Evolutionary conservation across 2,888 invertebrate species (phyloP).

Genomic region (Pelosia muscerda): DNA sequence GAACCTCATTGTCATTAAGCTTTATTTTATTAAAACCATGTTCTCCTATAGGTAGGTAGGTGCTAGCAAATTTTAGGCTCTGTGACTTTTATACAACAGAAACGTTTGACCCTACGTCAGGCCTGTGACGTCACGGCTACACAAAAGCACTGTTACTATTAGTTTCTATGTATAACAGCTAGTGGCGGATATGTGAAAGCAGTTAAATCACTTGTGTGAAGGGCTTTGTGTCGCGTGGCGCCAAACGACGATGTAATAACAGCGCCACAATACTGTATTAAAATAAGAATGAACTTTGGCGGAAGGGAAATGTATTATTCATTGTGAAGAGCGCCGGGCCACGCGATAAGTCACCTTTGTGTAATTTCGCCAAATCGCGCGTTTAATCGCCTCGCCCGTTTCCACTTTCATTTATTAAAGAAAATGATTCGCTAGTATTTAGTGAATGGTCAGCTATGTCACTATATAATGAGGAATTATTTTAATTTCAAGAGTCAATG

Average conservation of each 20-base stretch:
- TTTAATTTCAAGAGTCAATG: not conserved
- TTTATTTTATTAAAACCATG: no score
- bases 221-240: not conserved
- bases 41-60: no score
- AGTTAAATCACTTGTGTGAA: not conserved
- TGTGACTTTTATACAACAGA: not conserved
- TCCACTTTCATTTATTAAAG: not conserved
- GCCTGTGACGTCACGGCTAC: no score
- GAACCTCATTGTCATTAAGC: no score
- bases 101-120: not conserved
- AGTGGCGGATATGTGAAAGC: not conserved
- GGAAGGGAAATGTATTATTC: slow-evolving; percentile 8
- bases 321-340: not conserved
- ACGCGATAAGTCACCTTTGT: slow-evolving; percentile 6
- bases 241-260: not conserved
- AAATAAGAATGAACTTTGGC: not conserved
- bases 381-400: not conserved
- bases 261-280: not conserved
- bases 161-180: not conserved
- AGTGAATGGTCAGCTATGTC: not conserved
- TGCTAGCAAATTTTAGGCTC: not conserved
- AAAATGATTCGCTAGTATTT: not conserved
- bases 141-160: not conserved
- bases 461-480: not conserved
- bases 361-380: slow-evolving; percentile 10